Base-by-base conservation (phyloP, 2,797 vertebrate genomes). In the Carduelis carduelis region DNA sequence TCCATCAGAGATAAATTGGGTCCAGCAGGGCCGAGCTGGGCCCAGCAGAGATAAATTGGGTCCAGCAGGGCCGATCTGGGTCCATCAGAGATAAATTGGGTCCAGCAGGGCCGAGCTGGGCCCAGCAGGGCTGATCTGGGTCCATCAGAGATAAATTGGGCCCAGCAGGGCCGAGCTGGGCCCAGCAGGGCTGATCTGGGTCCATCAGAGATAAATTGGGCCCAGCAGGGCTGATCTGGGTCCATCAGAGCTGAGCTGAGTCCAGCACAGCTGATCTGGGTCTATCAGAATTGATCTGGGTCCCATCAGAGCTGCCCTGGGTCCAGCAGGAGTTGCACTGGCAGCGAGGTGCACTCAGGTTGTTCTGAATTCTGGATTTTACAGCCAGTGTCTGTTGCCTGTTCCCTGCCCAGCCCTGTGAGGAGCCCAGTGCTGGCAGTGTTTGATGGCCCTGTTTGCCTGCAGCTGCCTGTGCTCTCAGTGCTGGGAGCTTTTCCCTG, bases 341-440 rank as follows among this genome's bases (percentile, higher is more conserved):
- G 63, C 4, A 0, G 16, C 7, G 6, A 18, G 46, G 47, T 12
- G 12, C 43, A 46, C 1, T 3, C 1, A 4, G 11, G 72, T n/a
- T 13, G 1, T 3, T 12, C 1, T 24, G 47, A 76, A 69, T 65
- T 23, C 18, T 6, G 15, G 26, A 4, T 11, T 10, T 12, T 8
- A 4, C 0, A 19, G 0, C 0, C 3, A 0, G 6, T 44, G 59
- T 41, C 43, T 11, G 12, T 37, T n/a, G 13, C 22, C 11, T 32
- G 39, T 26, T 23, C 12, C 12, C n/a, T n/a, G 3, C 6, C 1
- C 37, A 3, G 57, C 3, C 10, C n/a, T 13, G 79, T 70, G 37
- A 76, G 26, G 3, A 37, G 15, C 8, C 55, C 23, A 8, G 55
- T 71, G n/a, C 79, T 89, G 74, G 0, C 65, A 72, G 37, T 44